Base-by-base conservation (phyloP, 2,888 invertebrate species). In the Pammene fasciana region DNA sequence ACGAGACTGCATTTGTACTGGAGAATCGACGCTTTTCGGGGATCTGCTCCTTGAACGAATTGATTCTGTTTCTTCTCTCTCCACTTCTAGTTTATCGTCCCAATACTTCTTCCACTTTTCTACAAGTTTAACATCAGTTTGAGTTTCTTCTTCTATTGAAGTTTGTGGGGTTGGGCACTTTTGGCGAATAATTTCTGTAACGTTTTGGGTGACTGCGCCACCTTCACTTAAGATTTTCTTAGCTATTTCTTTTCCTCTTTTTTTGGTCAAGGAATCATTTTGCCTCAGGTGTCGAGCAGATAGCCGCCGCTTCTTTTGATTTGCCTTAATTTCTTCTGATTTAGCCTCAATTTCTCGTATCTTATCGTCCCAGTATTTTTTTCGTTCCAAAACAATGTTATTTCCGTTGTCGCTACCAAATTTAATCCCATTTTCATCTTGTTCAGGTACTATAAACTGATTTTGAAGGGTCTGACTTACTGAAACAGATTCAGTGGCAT, bases 401-500 rank as follows among this genome's bases (percentile, higher is more conserved):
- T 77, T 82, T 46, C 75, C 74, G 41, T 68, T 78, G 70, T 74
- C 75, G 72, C 86, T 85, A 10, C 88, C 86, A 75, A 89, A 89
- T 74, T 85, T 81, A 55, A 76, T 83, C 79, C 85, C 78, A 46
- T 79, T 75, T 70, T 74, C 80, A 64, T 74, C 77, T 68, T 73
- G 67, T 64, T 67, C 72, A 10, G 75, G 57, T 52, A 76, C 72
- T 66, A 75, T 68, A 67, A 71, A 52, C 65, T 76, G 71, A 65
- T 82, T 74, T 41, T 74, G 88, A 91, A 92, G 90, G 90, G 79
- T 77, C 77, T 84, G 92, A 92, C 92, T 92, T 92, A 78, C 92
- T 92, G 90, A 91, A 86, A 85, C 81, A 81, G 88, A 92, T 92
- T 93, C 93, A 93, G 92, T 88, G 85, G 83, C 88, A 85, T 84